Evolutionary conservation across 1,140 invertebrate genomes (phyloP).

Genomic region (Pogonognathellus flavescens): DNA sequence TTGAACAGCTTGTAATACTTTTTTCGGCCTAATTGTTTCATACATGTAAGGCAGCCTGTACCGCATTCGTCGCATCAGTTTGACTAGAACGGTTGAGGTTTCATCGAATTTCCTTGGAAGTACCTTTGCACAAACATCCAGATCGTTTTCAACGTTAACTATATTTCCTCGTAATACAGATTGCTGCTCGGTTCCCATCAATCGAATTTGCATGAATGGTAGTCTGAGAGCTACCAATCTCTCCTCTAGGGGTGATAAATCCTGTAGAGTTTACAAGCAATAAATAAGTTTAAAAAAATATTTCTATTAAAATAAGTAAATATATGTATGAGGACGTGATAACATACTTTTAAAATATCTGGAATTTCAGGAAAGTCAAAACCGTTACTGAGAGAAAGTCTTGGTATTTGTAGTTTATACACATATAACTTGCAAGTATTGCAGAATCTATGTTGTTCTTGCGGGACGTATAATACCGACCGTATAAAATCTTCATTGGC

Average conservation of each 20-base stretch:
- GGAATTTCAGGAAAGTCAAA: not conserved
- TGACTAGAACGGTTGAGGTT: not conserved
- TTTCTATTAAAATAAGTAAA: too few relatives aligned
- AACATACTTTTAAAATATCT: not conserved
- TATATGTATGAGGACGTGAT: too few relatives aligned
- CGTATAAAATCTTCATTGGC: not conserved
- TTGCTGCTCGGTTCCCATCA: too few relatives aligned
- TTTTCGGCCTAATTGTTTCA: not conserved
- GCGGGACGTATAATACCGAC: not conserved
- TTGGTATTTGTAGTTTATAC: not conserved
- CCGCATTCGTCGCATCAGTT: not conserved
- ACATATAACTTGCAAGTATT: not conserved
- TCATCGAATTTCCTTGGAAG: too few relatives aligned
- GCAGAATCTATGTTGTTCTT: not conserved
- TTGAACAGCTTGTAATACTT: not conserved
- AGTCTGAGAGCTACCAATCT: too few relatives aligned
- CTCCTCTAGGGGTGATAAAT: too few relatives aligned
- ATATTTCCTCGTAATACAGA: not conserved
- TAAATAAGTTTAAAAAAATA: too few relatives aligned
- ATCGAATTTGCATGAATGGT: too few relatives aligned
- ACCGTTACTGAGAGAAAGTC: not conserved
- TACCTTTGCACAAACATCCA: not conserved
- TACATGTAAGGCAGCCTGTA: not conserved
- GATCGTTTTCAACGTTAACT: too few relatives aligned
- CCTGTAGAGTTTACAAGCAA: too few relatives aligned